Evolutionary conservation across 2,113 vertebrate genomes (phyloP).

Genomic region (Haemorhous mexicanus): DNA sequence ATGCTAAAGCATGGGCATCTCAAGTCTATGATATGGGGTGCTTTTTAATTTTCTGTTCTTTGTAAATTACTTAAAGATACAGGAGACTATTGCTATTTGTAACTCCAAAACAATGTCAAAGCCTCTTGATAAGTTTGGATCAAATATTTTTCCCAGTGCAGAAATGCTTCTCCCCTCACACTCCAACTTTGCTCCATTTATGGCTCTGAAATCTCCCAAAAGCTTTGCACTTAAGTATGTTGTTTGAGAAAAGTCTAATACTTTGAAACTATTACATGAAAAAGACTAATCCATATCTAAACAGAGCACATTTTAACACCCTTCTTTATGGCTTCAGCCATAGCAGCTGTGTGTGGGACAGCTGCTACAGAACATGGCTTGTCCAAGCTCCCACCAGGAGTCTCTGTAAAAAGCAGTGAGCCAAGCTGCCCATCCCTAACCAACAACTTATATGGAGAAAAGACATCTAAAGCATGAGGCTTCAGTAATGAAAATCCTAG

Average conservation of each 20-base stretch:
- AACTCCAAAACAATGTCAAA: neutral
- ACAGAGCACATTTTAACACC: neutral
- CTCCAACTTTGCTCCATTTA: neutral
- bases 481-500: neutral
- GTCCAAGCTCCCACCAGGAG: neutral
- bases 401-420: neutral
- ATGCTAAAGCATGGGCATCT: neutral
- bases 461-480: neutral
- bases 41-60: neutral
- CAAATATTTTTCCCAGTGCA: neutral
- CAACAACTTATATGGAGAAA: accelerated
- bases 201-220: neutral
- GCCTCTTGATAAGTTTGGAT: neutral
- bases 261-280: neutral
- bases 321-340: neutral
- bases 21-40: neutral
- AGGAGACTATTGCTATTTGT: neutral
- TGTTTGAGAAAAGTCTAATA: neutral
- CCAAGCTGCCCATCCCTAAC: neutral
- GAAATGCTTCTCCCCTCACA: neutral
- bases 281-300: neutral
- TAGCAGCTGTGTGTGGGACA: accelerated
- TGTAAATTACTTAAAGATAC: neutral
- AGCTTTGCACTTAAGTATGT: neutral
- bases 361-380: neutral